These are phyloP conservation scores for Drosophila sucinea DNA, from an alignment of 1,140 invertebrate species.

Conservation along the genomic window DNA sequence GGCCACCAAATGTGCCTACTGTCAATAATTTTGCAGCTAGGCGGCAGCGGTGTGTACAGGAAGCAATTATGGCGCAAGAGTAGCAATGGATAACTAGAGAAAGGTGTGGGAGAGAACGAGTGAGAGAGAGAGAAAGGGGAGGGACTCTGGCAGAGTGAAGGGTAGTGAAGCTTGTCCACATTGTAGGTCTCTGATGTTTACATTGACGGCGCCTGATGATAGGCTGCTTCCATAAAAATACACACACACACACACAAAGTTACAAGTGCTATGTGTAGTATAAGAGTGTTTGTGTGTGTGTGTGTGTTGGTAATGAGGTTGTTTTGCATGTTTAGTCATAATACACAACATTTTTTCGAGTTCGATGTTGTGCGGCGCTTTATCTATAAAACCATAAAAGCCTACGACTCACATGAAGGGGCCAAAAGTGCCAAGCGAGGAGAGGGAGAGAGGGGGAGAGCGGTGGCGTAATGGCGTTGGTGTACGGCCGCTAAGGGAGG, in stretches of 20 bases:
- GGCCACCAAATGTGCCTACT: slow-evolving; percentile 11
- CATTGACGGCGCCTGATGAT: slow-evolving; percentile 19
- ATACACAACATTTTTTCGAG: slow-evolving; percentile 42
- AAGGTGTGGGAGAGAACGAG: neutral
- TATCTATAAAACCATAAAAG: slow-evolving; percentile 52
- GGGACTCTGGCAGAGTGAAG: neutral
- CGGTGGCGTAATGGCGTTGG: too few species aligned
- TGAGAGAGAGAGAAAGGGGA: neutral
- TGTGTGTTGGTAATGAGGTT: slow-evolving; percentile 49
- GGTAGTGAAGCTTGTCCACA: slow-evolving; percentile 8
- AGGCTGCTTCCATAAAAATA: slow-evolving; percentile 13
- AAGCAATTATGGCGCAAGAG: slow-evolving; percentile 49
- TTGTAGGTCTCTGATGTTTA: slow-evolving; percentile 19
- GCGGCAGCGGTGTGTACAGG: slow-evolving; percentile 35
- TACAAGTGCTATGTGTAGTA: slow-evolving; percentile 1
- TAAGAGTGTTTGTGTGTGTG: slow-evolving; percentile 8
- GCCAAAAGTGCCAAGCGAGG: neutral
- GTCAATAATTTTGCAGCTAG: slow-evolving; percentile 6
- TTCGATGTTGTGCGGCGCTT: slow-evolving; percentile 34
- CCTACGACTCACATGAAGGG: slow-evolving; percentile 30
- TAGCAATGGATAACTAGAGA: slow-evolving; percentile 23
- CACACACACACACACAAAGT: neutral
- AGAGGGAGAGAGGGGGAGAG: slow-evolving; percentile 9
- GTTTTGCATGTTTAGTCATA: slow-evolving; percentile 61
- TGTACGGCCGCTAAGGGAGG: too few species aligned